Conservation (phyloP, 2,113 vertebrate genomes). For the Cephalopterus ornatus region DNA sequence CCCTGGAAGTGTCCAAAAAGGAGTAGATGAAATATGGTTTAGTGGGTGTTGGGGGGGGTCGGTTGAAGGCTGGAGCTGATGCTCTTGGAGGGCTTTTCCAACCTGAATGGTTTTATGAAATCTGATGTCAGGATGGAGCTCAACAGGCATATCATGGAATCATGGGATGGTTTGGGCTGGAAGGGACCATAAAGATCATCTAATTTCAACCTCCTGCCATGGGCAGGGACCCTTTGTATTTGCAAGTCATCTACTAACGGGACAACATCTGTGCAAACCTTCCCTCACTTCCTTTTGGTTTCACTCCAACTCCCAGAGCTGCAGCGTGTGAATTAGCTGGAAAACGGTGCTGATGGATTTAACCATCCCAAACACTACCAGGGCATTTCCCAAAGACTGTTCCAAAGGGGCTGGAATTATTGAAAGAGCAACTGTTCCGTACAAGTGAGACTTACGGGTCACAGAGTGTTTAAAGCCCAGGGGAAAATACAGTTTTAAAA, state of each 20-base stretch:
- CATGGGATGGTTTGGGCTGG: no score
- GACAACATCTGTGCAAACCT: not conserved
- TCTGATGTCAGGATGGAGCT: not conserved
- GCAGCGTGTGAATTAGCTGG: not conserved
- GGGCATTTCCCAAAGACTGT: slow-evolving; percentile 1
- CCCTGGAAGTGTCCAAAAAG: no score
- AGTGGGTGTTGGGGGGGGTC: no score
- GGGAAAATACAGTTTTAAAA: not conserved
- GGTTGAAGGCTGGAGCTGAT: no score
- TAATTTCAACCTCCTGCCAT: no score
- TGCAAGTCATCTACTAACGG: not conserved
- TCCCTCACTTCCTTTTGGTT: not conserved
- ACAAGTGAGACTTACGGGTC: not conserved
- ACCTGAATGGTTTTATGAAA: not conserved
- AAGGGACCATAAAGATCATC: no score
- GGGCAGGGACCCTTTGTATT: not conserved
- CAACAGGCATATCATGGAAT: no score
- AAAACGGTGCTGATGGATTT: slow-evolving; percentile 10
- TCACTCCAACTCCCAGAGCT: not conserved
- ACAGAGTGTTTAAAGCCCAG: not conserved
- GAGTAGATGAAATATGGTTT: no score
- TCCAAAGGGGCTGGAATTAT: not conserved
- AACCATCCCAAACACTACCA: not conserved
- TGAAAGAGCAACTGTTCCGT: not conserved
- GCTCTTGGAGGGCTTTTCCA: no score